These are phyloP conservation scores for Melanostoma mellinum DNA, from an alignment of 2,888 invertebrate species.

Conservation along the genomic window DNA sequence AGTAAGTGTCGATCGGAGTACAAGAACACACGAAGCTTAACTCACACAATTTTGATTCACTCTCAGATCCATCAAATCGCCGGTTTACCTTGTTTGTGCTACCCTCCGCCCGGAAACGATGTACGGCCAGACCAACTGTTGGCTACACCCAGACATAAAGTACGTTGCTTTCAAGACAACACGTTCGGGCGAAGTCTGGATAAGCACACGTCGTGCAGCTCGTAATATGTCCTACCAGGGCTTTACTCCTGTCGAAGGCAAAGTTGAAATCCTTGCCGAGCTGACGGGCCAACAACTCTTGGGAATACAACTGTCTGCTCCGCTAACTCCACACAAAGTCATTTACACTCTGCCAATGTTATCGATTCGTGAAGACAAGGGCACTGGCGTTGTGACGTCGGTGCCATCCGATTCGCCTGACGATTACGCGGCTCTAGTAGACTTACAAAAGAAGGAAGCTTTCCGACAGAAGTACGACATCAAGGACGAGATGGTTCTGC, in stretches of 20 bases:
- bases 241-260: slow-evolving; percentile 91
- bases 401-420: slow-evolving; percentile 99
- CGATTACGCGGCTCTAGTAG: slow-evolving; percentile 97
- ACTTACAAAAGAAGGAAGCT: slow-evolving; percentile 96
- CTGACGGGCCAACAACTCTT: slow-evolving; percentile 90
- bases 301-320: slow-evolving; percentile 92
- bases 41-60: too few relatives aligned
- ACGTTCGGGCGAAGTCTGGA: slow-evolving; percentile 88
- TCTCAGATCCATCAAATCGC: slow-evolving; percentile 76
- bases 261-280: slow-evolving; percentile 87
- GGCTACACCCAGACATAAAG: slow-evolving; percentile 97
- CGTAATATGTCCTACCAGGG: slow-evolving; percentile 98
- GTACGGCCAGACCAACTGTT: slow-evolving; percentile 99
- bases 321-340: slow-evolving; percentile 90
- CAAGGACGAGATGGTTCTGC: slow-evolving; percentile 84
- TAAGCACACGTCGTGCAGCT: slow-evolving; percentile 94
- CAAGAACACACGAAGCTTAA: neutral
- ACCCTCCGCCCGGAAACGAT: slow-evolving; percentile 99
- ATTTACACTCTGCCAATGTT: slow-evolving; percentile 98
- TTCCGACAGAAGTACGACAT: slow-evolving; percentile 96
- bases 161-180: slow-evolving; percentile 93
- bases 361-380: slow-evolving; percentile 98
- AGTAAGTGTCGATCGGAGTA: slow-evolving; percentile 82
- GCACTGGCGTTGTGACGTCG: slow-evolving; percentile 98
- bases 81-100: slow-evolving; percentile 91